Conservation (phyloP, 2,888 invertebrate genomes). For the Uloborus plumipes region DNA sequence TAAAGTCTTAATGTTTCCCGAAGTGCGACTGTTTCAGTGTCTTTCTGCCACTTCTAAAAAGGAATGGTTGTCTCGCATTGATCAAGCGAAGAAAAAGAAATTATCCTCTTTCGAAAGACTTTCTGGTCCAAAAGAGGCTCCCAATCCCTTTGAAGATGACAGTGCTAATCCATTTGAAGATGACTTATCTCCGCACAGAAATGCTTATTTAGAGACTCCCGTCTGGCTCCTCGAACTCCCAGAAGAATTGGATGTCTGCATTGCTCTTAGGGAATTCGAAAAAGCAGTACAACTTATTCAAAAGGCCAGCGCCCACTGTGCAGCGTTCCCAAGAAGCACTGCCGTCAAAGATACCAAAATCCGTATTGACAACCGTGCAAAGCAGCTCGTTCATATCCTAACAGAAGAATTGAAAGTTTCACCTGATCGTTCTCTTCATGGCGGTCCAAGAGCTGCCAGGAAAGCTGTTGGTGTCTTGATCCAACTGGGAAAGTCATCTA, state of each 20-base stretch:
- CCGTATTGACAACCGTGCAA: slow-evolving; percentile 79
- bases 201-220: slow-evolving; percentile 74
- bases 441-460: slow-evolving; percentile 85
- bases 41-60: slow-evolving; percentile 84
- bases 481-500: slow-evolving; percentile 79
- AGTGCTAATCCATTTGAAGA: slow-evolving; percentile 61
- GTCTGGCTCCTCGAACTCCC: slow-evolving; percentile 92
- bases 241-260: slow-evolving; percentile 93
- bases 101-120: slow-evolving; percentile 53
- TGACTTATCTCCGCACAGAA: slow-evolving; percentile 71
- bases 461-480: slow-evolving; percentile 88
- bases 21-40: slow-evolving; percentile 91
- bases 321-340: slow-evolving; percentile 61
- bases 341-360: slow-evolving; percentile 67
- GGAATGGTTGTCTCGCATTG: slow-evolving; percentile 94
- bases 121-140: slow-evolving; percentile 5
- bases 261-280: slow-evolving; percentile 96
- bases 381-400: slow-evolving; percentile 85
- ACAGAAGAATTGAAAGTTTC: slow-evolving; percentile 90
- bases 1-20: slow-evolving; percentile 93
- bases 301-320: slow-evolving; percentile 71
- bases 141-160: slow-evolving; percentile 55
- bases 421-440: slow-evolving; percentile 90
- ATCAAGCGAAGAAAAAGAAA: slow-evolving; percentile 87
- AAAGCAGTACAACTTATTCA: slow-evolving; percentile 88